Evolutionary conservation across 1,140 invertebrate species (phyloP).

Genomic region (Meloidogyne hapla): DNA sequence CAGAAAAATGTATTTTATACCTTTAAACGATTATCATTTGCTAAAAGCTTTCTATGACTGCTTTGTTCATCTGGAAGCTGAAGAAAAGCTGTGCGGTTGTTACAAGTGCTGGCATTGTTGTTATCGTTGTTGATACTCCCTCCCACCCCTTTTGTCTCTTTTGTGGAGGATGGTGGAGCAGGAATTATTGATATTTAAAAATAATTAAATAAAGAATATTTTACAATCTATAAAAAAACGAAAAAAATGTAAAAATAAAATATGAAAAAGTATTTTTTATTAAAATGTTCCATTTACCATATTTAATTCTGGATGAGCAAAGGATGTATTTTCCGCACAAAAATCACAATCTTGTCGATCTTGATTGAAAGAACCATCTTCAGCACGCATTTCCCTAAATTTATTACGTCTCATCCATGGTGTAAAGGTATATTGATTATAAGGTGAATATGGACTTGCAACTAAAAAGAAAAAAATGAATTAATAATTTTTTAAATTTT

Average conservation of each 20-base stretch:
- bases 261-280: too few species aligned
- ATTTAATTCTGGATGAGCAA: constrained; percentile 80
- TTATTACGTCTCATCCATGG: constrained; percentile 24
- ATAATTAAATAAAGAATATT: neutral
- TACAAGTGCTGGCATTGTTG: neutral
- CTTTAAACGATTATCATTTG: neutral
- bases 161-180: neutral
- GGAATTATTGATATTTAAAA: neutral
- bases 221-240: neutral
- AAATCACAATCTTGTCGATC: constrained; percentile 82
- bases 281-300: constrained; percentile 91
- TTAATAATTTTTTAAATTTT: neutral
- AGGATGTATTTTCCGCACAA: constrained; percentile 75
- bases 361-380: constrained; percentile 42
- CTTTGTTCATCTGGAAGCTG: neutral
- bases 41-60: neutral
- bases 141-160: neutral
- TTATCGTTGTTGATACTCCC: neutral
- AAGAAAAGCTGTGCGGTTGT: neutral
- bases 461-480: too few species aligned
- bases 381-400: constrained; percentile 31
- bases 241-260: too few species aligned
- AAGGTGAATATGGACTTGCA: constrained; percentile 46
- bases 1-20: too few species aligned
- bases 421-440: constrained; percentile 48